Evolutionary conservation across 1,140 invertebrate genomes (phyloP), one percentile per base, ranked within the genome.

Genomic region (Laupala kohalensis): DNA sequence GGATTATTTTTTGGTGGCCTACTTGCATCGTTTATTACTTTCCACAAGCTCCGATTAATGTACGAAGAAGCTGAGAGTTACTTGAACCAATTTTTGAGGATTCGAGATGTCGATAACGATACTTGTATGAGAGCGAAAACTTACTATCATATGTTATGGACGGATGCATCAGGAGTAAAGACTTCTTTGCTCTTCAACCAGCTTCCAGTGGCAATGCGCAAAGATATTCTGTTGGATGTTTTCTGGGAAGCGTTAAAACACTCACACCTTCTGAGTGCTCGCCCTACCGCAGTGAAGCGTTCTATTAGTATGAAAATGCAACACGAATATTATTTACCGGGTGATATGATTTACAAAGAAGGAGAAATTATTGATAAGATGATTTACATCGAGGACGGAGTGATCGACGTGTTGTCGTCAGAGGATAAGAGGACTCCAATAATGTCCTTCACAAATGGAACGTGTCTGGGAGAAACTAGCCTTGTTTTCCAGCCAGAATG

Each of bases 351-450:
- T 19, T 83, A 81, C 78, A 79, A 75, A 30, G 80, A 82, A 29
- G 78, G 77, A 2, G 78, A 80, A 4, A 78, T 81, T 15, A 83
- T 81, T 71, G 75, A 71, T 29, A 81, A 80, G 0, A 80, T 83
- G 80, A 74, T 82, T 6, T 82, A 76, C 69, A 74, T 82, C 6
- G 81, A 80, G 67, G 76, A 76, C 70, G 81, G 82, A 4, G 80
- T 81, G 24, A 73, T 83, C 2, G 80, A 83, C 72, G 79, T 83
- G 77, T 74, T 83, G 0, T 82, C 82, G 1, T 81, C 82, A 74
- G 82, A 82, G 73, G 81, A 83, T 63, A 79, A 82, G 63, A 80
- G 82, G 72, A 83, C 79, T 67, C 81, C 82, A 5, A 77, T 82
- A 73, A 80, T 82, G 23, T 79, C 82, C 6, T 83, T 83, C 72